A percentile compares a stretch with the other conserved stretches of the same genome.
Evolutionary conservation across 2,113 vertebrate genomes (phyloP).

Genomic region (Microtus oregoni): DNA sequence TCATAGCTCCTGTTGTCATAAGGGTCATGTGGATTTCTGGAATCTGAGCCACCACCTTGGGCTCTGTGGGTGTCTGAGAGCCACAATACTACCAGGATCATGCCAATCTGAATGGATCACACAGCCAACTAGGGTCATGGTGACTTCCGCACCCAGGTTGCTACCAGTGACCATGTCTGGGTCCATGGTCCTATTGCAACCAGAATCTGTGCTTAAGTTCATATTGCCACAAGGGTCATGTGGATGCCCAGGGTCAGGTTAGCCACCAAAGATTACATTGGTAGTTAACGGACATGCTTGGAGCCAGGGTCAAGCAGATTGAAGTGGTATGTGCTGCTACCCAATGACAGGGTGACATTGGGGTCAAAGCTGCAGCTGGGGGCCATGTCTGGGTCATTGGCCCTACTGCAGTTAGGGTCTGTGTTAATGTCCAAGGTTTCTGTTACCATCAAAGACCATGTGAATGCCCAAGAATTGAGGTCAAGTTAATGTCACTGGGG

Average conservation of each 20-base stretch:
- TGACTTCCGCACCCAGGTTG: neutral
- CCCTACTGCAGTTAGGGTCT: neutral
- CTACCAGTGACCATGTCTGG: neutral
- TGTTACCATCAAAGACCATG: neutral
- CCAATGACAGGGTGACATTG: neutral
- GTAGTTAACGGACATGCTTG: neutral
- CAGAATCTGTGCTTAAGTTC: too few relatives aligned
- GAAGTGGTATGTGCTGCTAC: neutral
- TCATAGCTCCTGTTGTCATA: too few relatives aligned
- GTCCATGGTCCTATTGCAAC: neutral
- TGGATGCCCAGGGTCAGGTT: neutral
- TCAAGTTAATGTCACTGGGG: neutral
- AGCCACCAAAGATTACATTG: neutral
- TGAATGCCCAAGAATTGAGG: neutral
- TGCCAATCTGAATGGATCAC: neutral
- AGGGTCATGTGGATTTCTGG: too few relatives aligned
- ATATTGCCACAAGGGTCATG: neutral
- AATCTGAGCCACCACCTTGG: neutral
- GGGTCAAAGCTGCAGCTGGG: neutral
- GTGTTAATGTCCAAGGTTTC: neutral
- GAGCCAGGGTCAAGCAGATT: neutral
- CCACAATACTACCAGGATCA: neutral
- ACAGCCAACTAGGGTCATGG: neutral
- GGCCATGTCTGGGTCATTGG: neutral
- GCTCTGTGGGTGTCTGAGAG: neutral